These are phyloP conservation scores for Hemibagrus guttatus DNA, from an alignment of 2,797 vertebrate species.

Conservation along the genomic window DNA sequence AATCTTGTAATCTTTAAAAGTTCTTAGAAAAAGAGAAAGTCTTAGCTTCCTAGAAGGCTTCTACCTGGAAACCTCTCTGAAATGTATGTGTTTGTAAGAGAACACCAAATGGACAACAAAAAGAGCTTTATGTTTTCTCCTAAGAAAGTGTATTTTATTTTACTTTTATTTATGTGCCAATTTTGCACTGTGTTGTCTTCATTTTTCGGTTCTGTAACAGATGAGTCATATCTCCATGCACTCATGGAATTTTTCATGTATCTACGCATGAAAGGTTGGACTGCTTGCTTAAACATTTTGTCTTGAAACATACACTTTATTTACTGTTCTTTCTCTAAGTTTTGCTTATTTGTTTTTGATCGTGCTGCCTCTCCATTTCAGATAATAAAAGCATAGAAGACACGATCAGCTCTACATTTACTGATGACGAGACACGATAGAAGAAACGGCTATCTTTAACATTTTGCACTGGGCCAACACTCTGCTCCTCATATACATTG, in stretches of 20 bases:
- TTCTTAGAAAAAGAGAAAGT: background rate
- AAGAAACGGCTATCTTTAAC: background rate
- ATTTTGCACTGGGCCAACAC: background rate
- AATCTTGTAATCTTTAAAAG: background rate
- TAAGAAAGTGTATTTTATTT: background rate
- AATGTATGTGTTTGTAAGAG: background rate
- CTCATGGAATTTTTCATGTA: constrained; percentile 47
- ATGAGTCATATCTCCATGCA: constrained; percentile 51
- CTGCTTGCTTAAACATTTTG: background rate
- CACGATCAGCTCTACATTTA: constrained; percentile 27
- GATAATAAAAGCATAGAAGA: constrained; percentile 48
- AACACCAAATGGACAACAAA: background rate
- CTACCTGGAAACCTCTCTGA: background rate
- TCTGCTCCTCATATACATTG: background rate
- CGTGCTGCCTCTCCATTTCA: constrained; percentile 38
- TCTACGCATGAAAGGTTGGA: constrained; percentile 54
- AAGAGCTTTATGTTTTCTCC: background rate
- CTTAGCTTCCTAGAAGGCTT: background rate
- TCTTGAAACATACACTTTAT: background rate
- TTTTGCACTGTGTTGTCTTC: background rate
- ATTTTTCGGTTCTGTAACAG: constrained; percentile 31
- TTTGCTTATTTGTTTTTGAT: background rate
- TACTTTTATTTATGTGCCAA: background rate
- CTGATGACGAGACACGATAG: constrained; percentile 30
- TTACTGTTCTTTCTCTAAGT: background rate